Evolutionary conservation across 2,797 vertebrate genomes (phyloP).

Genomic region (Poecilia wingei): DNA sequence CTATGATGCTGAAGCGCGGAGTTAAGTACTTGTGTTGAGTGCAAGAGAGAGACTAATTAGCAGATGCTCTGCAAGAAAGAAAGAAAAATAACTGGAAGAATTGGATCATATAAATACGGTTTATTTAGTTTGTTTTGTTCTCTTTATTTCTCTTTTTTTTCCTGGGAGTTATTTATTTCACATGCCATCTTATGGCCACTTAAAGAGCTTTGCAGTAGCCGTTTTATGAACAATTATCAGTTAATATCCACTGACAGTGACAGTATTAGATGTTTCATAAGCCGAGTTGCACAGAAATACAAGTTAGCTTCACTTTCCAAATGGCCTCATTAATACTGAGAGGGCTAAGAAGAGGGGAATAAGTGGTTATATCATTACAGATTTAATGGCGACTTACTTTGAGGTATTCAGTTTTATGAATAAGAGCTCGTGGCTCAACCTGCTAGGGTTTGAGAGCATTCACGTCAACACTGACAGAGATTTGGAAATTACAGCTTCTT

Average conservation of each 20-base stretch:
- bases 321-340: conserved; percentile 11
- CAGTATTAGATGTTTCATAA: conserved; percentile 30
- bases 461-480: background rate
- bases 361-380: conserved; percentile 2
- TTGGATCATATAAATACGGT: conserved; percentile 59
- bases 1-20: conserved; percentile 65
- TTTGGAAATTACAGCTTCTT: background rate
- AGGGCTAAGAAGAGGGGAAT: conserved; percentile 5
- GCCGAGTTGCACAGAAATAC: conserved; percentile 24
- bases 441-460: background rate
- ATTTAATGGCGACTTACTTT: background rate
- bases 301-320: conserved; percentile 21
- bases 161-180: conserved; percentile 43
- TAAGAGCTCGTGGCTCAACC: background rate
- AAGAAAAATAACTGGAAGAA: conserved; percentile 16
- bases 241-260: conserved; percentile 13
- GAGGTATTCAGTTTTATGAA: conserved; percentile 4
- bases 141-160: conserved; percentile 26
- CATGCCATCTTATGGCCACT: conserved; percentile 50
- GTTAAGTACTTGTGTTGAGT: conserved; percentile 1
- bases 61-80: conserved; percentile 4
- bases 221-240: conserved; percentile 38
- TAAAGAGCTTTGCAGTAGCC: conserved; percentile 59
- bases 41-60: conserved; percentile 19
- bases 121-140: conserved; percentile 32